A percentile compares a stretch with the other conserved stretches of the same genome.
Conservation (phyloP, 2,113 vertebrate genomes). For the Apaloderma vittatum region DNA sequence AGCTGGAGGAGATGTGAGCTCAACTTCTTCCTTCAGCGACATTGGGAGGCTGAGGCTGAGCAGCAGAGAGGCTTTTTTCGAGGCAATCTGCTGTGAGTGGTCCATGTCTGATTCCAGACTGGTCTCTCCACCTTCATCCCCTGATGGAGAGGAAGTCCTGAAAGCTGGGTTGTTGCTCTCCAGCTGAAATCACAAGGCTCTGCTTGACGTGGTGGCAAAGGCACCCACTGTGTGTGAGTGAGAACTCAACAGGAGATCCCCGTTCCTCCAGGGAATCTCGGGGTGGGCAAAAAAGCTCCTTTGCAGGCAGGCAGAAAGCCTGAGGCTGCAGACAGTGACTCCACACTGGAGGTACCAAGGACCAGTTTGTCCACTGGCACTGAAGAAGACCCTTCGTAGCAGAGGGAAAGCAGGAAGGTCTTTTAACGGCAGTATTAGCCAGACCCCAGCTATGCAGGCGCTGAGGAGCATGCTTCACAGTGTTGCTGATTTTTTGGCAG, state of each 20-base stretch:
- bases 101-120: background rate
- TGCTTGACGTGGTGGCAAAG: background rate
- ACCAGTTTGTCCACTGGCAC: background rate
- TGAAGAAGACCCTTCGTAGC: background rate
- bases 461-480: background rate
- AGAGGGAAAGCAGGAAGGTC: background rate
- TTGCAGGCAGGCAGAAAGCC: background rate
- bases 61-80: background rate
- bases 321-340: background rate
- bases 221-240: background rate
- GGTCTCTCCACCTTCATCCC: background rate
- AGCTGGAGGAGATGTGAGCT: slow-evolving; percentile 27
- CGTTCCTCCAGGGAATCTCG: background rate
- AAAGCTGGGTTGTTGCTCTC: background rate
- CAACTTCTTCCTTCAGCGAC: background rate
- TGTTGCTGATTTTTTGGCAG: background rate
- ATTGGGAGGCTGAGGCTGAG: background rate
- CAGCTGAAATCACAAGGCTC: background rate
- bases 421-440: background rate
- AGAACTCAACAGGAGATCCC: background rate
- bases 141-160: background rate
- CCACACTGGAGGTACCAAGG: background rate
- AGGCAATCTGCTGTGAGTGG: background rate
- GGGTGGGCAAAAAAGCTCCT: background rate
- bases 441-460: background rate